Conservation (phyloP, 2,113 vertebrate species). For the Neofelis nebulosa region DNA sequence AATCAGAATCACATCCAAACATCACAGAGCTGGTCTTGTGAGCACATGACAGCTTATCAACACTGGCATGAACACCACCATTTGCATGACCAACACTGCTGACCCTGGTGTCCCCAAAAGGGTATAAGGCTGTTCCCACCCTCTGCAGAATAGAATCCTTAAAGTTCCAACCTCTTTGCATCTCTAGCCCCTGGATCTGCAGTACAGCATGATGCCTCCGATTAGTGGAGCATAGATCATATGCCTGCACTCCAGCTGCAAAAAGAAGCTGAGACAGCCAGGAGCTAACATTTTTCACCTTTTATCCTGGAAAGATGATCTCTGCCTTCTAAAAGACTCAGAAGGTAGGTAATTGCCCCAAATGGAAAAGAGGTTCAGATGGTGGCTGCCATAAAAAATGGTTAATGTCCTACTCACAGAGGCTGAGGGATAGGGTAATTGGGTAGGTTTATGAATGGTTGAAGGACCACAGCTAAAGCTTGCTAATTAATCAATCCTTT, state of each 20-base stretch:
- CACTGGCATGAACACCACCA: not conserved
- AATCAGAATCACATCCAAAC: not conserved
- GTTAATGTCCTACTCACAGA: not conserved
- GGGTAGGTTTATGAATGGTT: not conserved
- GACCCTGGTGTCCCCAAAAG: not conserved
- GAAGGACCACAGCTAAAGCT: not conserved
- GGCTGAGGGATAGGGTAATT: not conserved
- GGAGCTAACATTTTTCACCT: not conserved
- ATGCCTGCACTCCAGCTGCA: not conserved
- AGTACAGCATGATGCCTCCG: not conserved
- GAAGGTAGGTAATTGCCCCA: not conserved
- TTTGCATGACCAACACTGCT: not conserved
- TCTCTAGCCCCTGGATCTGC: not conserved
- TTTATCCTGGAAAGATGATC: not conserved
- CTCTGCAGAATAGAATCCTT: not conserved
- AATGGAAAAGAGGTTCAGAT: not conserved
- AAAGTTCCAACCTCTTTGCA: not conserved
- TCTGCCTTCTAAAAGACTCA: not conserved
- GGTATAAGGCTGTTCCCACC: not conserved
- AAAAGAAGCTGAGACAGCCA: not conserved
- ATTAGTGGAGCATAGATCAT: not conserved
- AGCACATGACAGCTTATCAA: not conserved
- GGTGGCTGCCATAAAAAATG: not conserved
- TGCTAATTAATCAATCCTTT: conserved; percentile 22
- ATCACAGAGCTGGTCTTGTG: not conserved